A percentile compares a stretch with the other conserved stretches of the same genome.
Evolutionary conservation across 2,797 vertebrate species (phyloP).

Genomic region (Natrix natrix): DNA sequence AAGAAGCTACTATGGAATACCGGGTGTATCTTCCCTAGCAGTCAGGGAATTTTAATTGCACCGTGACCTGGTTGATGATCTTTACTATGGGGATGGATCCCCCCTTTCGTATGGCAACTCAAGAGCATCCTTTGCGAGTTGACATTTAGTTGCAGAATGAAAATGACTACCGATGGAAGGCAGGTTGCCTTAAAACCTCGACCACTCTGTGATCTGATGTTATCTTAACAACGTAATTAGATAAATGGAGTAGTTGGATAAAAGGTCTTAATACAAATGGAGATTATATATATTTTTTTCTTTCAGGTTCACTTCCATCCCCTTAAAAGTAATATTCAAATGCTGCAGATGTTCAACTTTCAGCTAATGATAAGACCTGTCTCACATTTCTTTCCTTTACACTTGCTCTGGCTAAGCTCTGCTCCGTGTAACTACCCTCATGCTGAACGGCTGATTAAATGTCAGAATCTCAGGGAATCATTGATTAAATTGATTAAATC

Average conservation of each 20-base stretch:
- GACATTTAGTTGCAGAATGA: background rate
- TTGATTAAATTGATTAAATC: background rate
- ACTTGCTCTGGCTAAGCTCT: background rate
- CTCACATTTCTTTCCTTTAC: background rate
- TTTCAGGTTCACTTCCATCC: background rate
- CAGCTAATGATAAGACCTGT: background rate
- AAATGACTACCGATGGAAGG: background rate
- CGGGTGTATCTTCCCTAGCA: too few species aligned
- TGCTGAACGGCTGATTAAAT: background rate
- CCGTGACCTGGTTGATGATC: too few species aligned
- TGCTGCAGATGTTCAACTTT: background rate
- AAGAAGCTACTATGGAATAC: too few species aligned
- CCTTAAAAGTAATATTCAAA: background rate
- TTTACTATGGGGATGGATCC: too few species aligned
- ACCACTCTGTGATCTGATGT: background rate
- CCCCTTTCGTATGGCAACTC: too few species aligned
- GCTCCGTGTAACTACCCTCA: background rate
- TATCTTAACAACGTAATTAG: background rate
- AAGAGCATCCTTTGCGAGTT: too few species aligned
- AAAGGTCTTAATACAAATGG: background rate
- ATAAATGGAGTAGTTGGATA: background rate
- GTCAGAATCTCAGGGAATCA: background rate
- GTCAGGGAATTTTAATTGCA: too few species aligned
- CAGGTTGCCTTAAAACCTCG: background rate
- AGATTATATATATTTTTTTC: background rate